Base-by-base conservation (phyloP, 2,797 vertebrate species). In the Somateria mollissima region DNA sequence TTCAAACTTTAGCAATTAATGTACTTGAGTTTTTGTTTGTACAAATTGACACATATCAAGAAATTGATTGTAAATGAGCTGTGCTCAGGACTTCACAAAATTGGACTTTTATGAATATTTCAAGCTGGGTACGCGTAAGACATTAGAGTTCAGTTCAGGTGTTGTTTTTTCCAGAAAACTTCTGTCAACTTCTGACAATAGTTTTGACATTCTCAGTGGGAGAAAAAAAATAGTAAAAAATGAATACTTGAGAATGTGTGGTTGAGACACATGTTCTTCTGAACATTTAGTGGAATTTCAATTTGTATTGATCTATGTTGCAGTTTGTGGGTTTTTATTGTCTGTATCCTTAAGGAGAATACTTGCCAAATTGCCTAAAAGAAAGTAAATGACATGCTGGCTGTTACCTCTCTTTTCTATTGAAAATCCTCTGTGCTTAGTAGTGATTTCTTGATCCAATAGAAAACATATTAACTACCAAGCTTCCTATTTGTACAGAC, bases 201-300 rank as follows among this genome's bases (percentile, higher is more conserved):
- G 3, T 82, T 90, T 49, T 64, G 41, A 39, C 11, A 56, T 87
- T 90, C 36, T 53, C 16, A 71, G 7, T 32, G 10, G 16, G 4
- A 90, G 39, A 58, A 86, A 49, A 49, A 94, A 78, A 86, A 45
- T 21, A 47, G 19, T 47, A 47, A 95, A 67, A 17, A 27, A 82
- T 2, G 20, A 14, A 66, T 89, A 15, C 5, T 61, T 30, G 34
- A 54, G n/a, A 66, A 77, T 5, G 10, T 62, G 30, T 64, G 71
- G 82, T 82, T 57, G 17, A n/a, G 43, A 76, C 32, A 94, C 71
- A 79, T 13, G n/a, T 37, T 58, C 4, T 81, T 92, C 89, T 64
- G 71, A 70, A 89, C 43, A 64, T 87, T 94, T 47, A 95, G 25
- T 69, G 47, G 43, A 88, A 41, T 91, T 95, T 82, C 56, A 82